phyloP scores from a whole-genome alignment of 2,888 invertebrate genomes.

The Cylindroiulus punctatus region DNA sequence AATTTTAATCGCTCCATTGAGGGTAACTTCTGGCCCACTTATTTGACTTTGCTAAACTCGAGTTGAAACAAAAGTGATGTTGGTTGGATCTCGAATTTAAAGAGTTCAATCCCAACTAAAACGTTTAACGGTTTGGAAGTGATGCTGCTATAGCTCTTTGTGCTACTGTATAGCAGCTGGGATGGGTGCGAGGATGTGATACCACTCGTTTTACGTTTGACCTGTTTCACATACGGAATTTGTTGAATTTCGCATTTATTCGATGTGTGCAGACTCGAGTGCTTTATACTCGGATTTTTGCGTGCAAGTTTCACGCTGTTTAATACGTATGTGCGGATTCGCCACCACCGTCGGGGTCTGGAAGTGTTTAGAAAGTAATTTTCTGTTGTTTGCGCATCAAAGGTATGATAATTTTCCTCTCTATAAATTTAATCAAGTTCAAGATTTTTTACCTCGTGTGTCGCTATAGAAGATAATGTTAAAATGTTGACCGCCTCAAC shows the following conservation, averaged over 20 bases:
- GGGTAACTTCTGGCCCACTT: slow-evolving; percentile 11
- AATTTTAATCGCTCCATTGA: slow-evolving; percentile 31
- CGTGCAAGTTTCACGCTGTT: background rate
- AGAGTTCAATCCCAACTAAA: background rate
- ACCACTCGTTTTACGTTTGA: background rate
- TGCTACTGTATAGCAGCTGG: too few relatives aligned
- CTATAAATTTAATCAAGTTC: slow-evolving; percentile 3
- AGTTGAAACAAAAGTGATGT: slow-evolving; percentile 23
- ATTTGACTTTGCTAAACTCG: background rate
- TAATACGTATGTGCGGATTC: slow-evolving; percentile 5
- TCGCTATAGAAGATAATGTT: background rate
- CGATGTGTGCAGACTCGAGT: background rate
- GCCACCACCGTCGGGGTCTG: background rate
- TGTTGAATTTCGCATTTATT: background rate
- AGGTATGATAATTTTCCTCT: slow-evolving; percentile 21
- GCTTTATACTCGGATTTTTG: background rate
- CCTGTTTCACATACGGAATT: background rate
- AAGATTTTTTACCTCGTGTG: background rate
- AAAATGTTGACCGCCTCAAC: background rate
- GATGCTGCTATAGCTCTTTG: background rate
- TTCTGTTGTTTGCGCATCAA: background rate
- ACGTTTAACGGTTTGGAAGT: slow-evolving; percentile 19
- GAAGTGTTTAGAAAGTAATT: background rate
- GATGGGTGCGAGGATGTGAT: background rate
- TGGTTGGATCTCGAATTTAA: background rate